A percentile compares a stretch with the other conserved stretches of the same genome.
Conservation (phyloP, 64 coral and sea anemone genomes). For the Anthopleura sola region DNA sequence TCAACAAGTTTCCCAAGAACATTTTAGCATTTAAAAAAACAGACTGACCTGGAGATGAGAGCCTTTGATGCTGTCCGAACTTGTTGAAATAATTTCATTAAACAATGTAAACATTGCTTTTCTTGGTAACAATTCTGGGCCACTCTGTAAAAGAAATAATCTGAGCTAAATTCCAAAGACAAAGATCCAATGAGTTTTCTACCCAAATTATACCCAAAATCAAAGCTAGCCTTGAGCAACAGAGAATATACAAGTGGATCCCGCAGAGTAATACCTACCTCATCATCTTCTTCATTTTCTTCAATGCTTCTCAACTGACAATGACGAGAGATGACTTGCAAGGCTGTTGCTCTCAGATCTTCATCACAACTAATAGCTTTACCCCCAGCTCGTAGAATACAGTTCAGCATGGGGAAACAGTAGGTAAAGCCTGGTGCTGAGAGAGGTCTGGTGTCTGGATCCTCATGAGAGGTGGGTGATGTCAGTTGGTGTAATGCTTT, state of each 20-base stretch:
- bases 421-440: constrained; percentile 78
- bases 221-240: too few species aligned
- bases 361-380: constrained; percentile 60
- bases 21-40: neutral
- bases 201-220: too few species aligned
- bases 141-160: constrained; percentile 39
- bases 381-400: constrained; percentile 69
- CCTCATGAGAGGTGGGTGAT: constrained; percentile 17
- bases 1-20: too few species aligned
- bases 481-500: constrained; percentile 40
- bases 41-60: constrained; percentile 65
- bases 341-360: constrained; percentile 50
- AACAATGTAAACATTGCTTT: constrained; percentile 77
- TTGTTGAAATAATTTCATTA: constrained; percentile 70
- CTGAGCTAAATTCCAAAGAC: neutral
- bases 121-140: constrained; percentile 86
- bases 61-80: constrained; percentile 71
- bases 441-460: constrained; percentile 13
- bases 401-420: constrained; percentile 82
- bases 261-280: neutral
- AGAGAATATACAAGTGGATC: too few species aligned
- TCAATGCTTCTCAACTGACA: constrained; percentile 65
- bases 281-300: constrained; percentile 50
- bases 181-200: too few species aligned
- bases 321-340: constrained; percentile 74